Percentiles rank a stretch among this genome's conserved stretches.
Evolutionary conservation across 2,113 vertebrate species (phyloP).

Genomic region (Dermatemys mawii): DNA sequence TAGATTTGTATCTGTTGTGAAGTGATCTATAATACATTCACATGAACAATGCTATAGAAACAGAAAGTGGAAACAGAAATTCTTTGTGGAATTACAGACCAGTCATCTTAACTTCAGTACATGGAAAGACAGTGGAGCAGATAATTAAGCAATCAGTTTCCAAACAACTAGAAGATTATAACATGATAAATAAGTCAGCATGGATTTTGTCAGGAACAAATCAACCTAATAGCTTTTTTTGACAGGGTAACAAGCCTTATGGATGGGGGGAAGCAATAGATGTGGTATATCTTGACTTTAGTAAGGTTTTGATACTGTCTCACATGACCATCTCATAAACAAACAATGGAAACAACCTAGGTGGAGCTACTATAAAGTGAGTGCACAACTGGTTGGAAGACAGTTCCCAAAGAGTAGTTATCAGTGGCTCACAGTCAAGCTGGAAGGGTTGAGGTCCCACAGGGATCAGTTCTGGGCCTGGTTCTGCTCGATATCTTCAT

Average conservation of each 20-base stretch:
- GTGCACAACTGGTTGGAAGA: neutral
- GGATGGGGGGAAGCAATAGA: neutral
- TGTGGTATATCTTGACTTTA: neutral
- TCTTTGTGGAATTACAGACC: neutral
- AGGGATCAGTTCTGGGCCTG: neutral
- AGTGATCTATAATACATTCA: neutral
- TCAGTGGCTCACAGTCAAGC: neutral
- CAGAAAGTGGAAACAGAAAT: no score
- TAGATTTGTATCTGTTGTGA: slow-evolving; percentile 11
- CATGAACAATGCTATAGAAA: neutral
- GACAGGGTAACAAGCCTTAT: neutral
- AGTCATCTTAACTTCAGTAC: neutral
- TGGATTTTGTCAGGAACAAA: neutral
- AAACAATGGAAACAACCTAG: neutral
- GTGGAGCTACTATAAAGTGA: neutral
- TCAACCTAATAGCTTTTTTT: neutral
- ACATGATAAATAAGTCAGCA: neutral
- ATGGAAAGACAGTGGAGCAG: neutral
- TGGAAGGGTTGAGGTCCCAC: neutral
- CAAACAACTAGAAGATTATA: neutral
- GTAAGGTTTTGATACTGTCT: neutral
- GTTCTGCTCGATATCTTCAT: neutral
- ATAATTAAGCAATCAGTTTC: neutral
- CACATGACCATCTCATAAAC: neutral
- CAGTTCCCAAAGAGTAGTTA: no score